Base-by-base conservation (phyloP, 2,113 vertebrate genomes). In the Phaethornis superciliosus region DNA sequence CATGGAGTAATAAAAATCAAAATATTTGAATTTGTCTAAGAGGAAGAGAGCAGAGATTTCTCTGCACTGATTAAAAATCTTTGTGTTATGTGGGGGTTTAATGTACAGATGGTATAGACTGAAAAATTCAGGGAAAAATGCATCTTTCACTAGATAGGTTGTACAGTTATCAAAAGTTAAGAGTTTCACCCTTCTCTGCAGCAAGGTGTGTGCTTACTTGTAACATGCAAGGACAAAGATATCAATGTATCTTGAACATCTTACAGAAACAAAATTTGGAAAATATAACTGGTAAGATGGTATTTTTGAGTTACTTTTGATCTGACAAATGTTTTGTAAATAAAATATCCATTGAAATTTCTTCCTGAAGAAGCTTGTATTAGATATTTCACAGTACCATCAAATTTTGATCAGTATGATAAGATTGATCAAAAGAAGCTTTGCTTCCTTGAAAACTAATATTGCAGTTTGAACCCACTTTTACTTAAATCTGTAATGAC, bases 361-460 rank as follows among this genome's bases (percentile, higher is more conserved):
- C 27, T 86, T 87, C 55, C 16, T 40, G 19, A 18, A 91, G 49
- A 71, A 64, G 40, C 81, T 84, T 78, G 13, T 74, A 4, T 58
- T 65, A 9, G 46, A 27, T 70, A 74, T 70, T 91, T 88, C 13
- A 63, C 94, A 71, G 26, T 49, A 21, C 30, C 58, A 64, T 79
- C 62, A 64, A 9, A 62, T 78, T 87, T 65, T 62, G 19, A 46
- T 94, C 67, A 55, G 27, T 88, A 5, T 17, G 15, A 54, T 69
- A 24, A 79, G 47, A 81, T 58, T 0, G n/a, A 77, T 65, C 55
- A 47, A 62, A 88, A 60, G 13, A 60, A 17, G 2, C n/a, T 80
- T 85, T 82, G 15, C 62, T 81, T 89, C 75, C 68, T 90, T 69
- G 49, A 81, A 86, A 94, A 90, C 71, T 79, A 83, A 52, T 75